A percentile compares a stretch with the other conserved stretches of the same genome.
phyloP scores from a whole-genome alignment of 2,113 vertebrate genomes.

The Mellivora capensis region DNA sequence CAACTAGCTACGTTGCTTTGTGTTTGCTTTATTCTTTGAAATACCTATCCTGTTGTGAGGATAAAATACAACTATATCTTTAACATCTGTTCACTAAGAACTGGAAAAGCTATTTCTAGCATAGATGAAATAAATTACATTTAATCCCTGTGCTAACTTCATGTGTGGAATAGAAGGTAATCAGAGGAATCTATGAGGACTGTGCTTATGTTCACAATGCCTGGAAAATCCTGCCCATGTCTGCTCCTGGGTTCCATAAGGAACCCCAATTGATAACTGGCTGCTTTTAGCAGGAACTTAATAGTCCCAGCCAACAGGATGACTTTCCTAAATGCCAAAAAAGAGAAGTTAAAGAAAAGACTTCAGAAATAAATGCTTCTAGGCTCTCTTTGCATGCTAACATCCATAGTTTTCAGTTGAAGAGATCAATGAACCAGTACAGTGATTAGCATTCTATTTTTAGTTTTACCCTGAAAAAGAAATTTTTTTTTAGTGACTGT shows the following conservation, averaged over 20 bases:
- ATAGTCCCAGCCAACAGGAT: background rate
- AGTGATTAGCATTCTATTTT: background rate
- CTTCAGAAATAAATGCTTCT: background rate
- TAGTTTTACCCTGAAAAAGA: constrained; percentile 7
- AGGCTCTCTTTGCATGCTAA: background rate
- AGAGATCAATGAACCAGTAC: background rate
- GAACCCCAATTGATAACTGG: background rate
- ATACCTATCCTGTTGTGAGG: background rate
- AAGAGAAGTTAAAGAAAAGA: background rate
- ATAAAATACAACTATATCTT: background rate
- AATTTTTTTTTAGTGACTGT: background rate
- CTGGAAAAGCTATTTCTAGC: background rate
- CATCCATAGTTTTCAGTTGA: background rate
- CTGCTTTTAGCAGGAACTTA: background rate
- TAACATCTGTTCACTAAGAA: background rate
- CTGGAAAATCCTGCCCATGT: background rate
- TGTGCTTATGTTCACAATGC: background rate
- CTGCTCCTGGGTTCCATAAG: background rate
- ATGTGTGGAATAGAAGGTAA: background rate
- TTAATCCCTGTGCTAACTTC: background rate
- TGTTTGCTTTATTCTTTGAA: background rate
- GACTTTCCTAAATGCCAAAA: background rate
- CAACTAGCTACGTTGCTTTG: background rate
- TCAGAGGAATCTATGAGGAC: background rate
- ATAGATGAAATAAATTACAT: background rate